Evolutionary conservation across 1,140 invertebrate genomes (phyloP).

Genomic region (Drosophila kohkoa): DNA sequence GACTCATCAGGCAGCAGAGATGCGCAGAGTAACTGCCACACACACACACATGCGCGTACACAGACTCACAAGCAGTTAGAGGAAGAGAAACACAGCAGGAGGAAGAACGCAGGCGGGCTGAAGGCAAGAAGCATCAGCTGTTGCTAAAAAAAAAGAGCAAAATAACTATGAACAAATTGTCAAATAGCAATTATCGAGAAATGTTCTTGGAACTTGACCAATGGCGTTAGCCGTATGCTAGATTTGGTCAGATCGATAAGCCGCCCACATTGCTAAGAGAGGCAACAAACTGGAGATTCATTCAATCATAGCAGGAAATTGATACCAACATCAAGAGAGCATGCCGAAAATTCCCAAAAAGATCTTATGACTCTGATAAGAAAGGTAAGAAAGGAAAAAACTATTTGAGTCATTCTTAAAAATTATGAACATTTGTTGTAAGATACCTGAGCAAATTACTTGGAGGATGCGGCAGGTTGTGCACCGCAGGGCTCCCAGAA

Average conservation of each 20-base stretch:
- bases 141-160: constrained; percentile 62
- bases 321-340: constrained; percentile 70
- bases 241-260: constrained; percentile 59
- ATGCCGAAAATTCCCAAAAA: constrained; percentile 34
- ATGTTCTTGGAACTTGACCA: constrained; percentile 69
- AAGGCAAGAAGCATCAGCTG: constrained; percentile 30
- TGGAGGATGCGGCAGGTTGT: constrained; percentile 30
- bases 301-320: constrained; percentile 79
- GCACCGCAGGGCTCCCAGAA: constrained; percentile 48
- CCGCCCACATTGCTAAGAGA: constrained; percentile 58
- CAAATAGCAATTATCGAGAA: constrained; percentile 27
- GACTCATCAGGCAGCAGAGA: constrained; percentile 66
- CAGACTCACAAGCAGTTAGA: not conserved
- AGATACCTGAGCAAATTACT: constrained; percentile 79
- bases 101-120: constrained; percentile 10
- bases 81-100: not conserved
- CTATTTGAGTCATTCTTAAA: constrained; percentile 79
- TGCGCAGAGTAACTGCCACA: constrained; percentile 56
- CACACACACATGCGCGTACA: constrained; percentile 36
- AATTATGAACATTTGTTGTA: constrained; percentile 81
- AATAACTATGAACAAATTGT: constrained; percentile 42
- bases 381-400: constrained; percentile 20
- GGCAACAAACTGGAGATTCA: constrained; percentile 54
- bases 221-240: constrained; percentile 37
- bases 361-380: constrained; percentile 67